A percentile compares a stretch with the other conserved stretches of the same genome.
These are phyloP conservation scores for Synanthedon formicaeformis DNA, from an alignment of 2,888 invertebrate species.

Conservation along the genomic window DNA sequence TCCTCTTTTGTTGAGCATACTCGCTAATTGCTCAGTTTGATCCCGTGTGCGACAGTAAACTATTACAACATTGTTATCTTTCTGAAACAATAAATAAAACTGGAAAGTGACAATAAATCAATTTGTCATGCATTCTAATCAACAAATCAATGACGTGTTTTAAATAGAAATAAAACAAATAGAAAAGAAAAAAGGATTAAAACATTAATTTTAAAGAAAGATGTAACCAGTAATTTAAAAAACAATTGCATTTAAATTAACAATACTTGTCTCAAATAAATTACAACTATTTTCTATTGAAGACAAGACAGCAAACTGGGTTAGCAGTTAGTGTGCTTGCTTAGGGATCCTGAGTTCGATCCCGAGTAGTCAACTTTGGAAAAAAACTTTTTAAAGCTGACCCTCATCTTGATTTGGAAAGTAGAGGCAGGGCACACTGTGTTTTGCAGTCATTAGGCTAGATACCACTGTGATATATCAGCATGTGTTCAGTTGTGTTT, in stretches of 20 bases:
- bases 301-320: too few relatives aligned
- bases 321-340: too few relatives aligned
- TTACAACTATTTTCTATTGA: too few relatives aligned
- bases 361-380: too few relatives aligned
- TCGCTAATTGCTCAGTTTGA: slow-evolving; percentile 86
- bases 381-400: too few relatives aligned
- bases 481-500: too few relatives aligned
- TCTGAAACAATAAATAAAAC: slow-evolving; percentile 31
- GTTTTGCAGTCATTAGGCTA: too few relatives aligned
- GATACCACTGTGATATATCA: too few relatives aligned
- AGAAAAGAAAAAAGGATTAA: not conserved
- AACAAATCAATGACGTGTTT: not conserved
- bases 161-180: slow-evolving; percentile 1
- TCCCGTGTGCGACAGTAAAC: slow-evolving; percentile 96
- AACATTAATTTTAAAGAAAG: not conserved
- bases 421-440: too few relatives aligned
- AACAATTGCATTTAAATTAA: not conserved
- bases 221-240: not conserved
- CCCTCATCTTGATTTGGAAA: too few relatives aligned
- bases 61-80: slow-evolving; percentile 81
- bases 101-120: not conserved
- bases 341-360: too few relatives aligned
- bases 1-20: slow-evolving; percentile 78
- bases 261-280: too few relatives aligned
- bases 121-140: not conserved